A percentile compares a stretch with the other conserved stretches of the same genome.
phyloP scores from a whole-genome alignment of 2,888 invertebrate genomes.

The Lasioglossum oenotherae region DNA sequence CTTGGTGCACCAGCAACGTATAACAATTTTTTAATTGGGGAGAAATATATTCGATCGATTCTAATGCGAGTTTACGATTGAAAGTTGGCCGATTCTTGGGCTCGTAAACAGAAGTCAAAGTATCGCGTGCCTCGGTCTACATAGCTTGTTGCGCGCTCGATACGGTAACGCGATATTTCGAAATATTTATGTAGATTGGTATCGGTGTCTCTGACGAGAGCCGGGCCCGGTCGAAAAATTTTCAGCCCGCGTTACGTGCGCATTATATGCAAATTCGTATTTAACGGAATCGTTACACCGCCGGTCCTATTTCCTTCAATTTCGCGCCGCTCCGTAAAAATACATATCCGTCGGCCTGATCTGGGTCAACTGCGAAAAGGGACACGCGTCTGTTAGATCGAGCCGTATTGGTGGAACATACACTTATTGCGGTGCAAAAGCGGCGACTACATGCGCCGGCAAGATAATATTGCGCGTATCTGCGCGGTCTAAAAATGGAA shows the following conservation, averaged over 20 bases:
- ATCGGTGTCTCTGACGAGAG: slow-evolving; percentile 14
- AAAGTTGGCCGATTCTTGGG: slow-evolving; percentile 1
- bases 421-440: slow-evolving; percentile 41
- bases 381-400: slow-evolving; percentile 26
- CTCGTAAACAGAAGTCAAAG: slow-evolving; percentile 30
- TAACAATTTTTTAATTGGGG: neutral
- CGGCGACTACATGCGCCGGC: slow-evolving; percentile 34
- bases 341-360: slow-evolving; percentile 41
- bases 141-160: slow-evolving; percentile 17
- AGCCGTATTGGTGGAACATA: slow-evolving; percentile 29
- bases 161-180: slow-evolving; percentile 34
- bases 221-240: slow-evolving; percentile 20
- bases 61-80: neutral
- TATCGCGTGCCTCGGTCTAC: neutral
- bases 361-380: slow-evolving; percentile 60
- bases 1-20: neutral
- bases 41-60: neutral
- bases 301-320: slow-evolving; percentile 41
- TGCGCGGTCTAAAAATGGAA: slow-evolving; percentile 61
- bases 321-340: slow-evolving; percentile 43
- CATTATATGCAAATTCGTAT: slow-evolving; percentile 47
- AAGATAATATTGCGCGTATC: slow-evolving; percentile 67
- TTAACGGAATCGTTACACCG: slow-evolving; percentile 36
- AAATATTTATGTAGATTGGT: slow-evolving; percentile 50
- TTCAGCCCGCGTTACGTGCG: slow-evolving; percentile 22